Evolutionary conservation across 2,888 invertebrate genomes (phyloP), one percentile per base, ranked within the genome.

Genomic region (Campoplex capitator): DNA sequence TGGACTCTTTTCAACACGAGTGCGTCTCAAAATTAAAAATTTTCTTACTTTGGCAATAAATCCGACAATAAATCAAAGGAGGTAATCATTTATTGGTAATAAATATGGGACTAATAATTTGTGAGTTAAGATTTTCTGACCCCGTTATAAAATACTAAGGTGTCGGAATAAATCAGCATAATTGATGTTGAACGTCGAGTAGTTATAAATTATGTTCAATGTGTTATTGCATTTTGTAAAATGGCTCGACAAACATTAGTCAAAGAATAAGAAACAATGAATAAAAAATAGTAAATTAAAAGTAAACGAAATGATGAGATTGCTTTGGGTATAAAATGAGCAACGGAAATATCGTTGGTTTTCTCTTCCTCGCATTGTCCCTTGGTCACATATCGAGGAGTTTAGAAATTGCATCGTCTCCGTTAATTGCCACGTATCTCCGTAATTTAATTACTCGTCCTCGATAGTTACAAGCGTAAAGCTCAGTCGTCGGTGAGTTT

Each of bases 381-480:
- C 54, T 77, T 56, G 78, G 45, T 79, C 58, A 23, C 42, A 48
- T 23, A 23, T 86, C 62, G 18, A 68, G 77, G 51, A 77, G 9
- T 87, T 87, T 82, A 62, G 32, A 13, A 62, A 62, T 62, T 76
- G 70, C 84, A 84, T 83, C 82, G 32, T 28, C 76, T 35, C 54
- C 35, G 62, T 56, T 67, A 56, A 65, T 75, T 65, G 23, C 62
- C 62, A 16, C 42, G 82, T 79, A 79, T 84, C 75, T 84, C 84
- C 84, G 87, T 83, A 84, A 84, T 84, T 87, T 76, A 87, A 87
- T 87, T 84, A 83, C 82, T 71, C 75, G 87, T 87, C 82, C 87
- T 71, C 82, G 84, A 76, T 87, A 82, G 56, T 54, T 70, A 79
- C 74, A 18, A 75, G 82, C 84, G 87, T 78, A 51, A 79, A 87